These are phyloP conservation scores for Sigmodon hispidus DNA, from an alignment of 2,113 vertebrate genomes.

Conservation along the genomic window DNA sequence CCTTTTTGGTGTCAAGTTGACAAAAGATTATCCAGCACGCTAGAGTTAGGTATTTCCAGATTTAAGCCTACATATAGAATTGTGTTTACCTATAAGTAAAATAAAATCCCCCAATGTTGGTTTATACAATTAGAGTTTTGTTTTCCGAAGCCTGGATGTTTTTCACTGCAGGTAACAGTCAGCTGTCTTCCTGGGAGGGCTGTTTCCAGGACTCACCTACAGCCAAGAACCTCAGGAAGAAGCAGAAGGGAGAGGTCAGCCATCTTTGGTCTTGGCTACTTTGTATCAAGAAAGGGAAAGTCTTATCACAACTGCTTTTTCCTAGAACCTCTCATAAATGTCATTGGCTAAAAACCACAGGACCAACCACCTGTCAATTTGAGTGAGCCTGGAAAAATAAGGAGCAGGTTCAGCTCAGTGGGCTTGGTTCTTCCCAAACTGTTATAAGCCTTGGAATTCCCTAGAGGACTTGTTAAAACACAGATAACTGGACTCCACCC, in stretches of 20 bases:
- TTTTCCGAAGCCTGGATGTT: neutral
- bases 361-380: neutral
- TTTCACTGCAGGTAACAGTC: neutral
- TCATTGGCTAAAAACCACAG: neutral
- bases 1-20: neutral
- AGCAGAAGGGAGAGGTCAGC: neutral
- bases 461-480: neutral
- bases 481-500: neutral
- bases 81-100: neutral
- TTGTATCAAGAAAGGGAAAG: neutral
- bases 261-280: neutral
- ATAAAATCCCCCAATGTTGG: neutral
- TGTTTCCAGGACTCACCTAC: neutral
- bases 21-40: neutral
- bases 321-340: neutral
- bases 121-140: neutral
- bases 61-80: neutral
- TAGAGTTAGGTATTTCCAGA: conserved; percentile 4
- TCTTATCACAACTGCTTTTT: neutral
- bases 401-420: neutral
- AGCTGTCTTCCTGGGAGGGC: neutral
- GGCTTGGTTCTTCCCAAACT: neutral
- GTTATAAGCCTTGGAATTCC: neutral
- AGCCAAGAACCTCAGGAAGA: neutral
- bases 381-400: conserved; percentile 10